A percentile compares a stretch with the other conserved stretches of the same genome.
Evolutionary conservation across 2,888 invertebrate genomes (phyloP).

Genomic region (Didymodactylos carnosus): DNA sequence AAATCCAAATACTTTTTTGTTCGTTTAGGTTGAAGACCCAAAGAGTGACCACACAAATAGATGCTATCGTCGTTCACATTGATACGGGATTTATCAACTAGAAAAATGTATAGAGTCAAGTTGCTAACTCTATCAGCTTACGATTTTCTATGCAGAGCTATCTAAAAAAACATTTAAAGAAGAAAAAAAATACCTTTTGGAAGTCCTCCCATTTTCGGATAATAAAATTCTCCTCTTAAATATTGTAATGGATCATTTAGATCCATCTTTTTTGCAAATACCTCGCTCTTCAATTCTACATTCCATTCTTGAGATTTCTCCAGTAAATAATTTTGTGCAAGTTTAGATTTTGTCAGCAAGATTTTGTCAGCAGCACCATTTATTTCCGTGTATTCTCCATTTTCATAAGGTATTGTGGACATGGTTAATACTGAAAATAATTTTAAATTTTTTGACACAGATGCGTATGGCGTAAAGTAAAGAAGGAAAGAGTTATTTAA

Average conservation of each 20-base stretch:
- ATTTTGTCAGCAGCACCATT: too few relatives aligned
- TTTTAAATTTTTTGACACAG: too few relatives aligned
- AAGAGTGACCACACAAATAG: constrained; percentile 42
- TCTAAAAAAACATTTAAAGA: neutral
- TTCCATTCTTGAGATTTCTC: constrained; percentile 10
- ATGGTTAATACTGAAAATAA: too few relatives aligned
- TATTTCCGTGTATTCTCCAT: too few relatives aligned
- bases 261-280: constrained; percentile 33
- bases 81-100: constrained; percentile 22
- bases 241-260: constrained; percentile 27
- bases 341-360: too few relatives aligned
- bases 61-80: constrained; percentile 36
- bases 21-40: constrained; percentile 40
- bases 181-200: constrained; percentile 24
- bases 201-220: constrained; percentile 35
- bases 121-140: too few relatives aligned
- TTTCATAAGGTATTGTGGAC: too few relatives aligned
- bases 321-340: too few relatives aligned
- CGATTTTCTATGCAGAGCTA: neutral
- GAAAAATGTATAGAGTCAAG: constrained; percentile 2
- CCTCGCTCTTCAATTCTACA: constrained; percentile 13
- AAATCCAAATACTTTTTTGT: constrained; percentile 31
- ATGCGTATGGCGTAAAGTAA: too few relatives aligned
- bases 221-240: constrained; percentile 30
- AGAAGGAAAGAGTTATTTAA: too few relatives aligned